Evolutionary conservation across 1,140 invertebrate species (phyloP), one percentile per base, ranked within the genome.

Genomic region (Coelopa frigida): DNA sequence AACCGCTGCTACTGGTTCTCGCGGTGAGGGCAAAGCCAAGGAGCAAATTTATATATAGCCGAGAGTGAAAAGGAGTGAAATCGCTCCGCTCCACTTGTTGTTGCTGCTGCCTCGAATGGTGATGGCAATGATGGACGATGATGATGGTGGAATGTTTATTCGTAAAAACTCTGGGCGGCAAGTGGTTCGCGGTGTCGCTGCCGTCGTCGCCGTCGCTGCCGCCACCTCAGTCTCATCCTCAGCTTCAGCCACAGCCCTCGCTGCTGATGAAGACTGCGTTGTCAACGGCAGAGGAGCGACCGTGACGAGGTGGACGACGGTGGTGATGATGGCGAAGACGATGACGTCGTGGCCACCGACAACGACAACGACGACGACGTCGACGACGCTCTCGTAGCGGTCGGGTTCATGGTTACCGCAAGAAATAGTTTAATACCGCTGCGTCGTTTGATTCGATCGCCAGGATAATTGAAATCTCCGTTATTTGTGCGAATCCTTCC

Each of bases 1-100:
- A 67, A 67, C 64, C 64, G 56, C 64, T 67, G 64, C 63, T 64
- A 64, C 64, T 67, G 64, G 64, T 67, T 67, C 61, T 60, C 63
- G 64, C 58, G 64, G 63, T 68, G 59, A 68, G 55, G 60, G 59
- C 59, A 60, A 66, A 66, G 62, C 62, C 59, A 65, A 59, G 51
- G 50, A 54, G 60, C 56, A 65, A 50, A 59, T n/a, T n/a, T n/a
- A n/a, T n/a, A n/a, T n/a, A n/a, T n/a, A n/a, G n/a, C n/a, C 17
- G 21, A 41, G 33, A 31, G 48, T 39, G 41, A 47, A 35, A 12
- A 44, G 39, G 24, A 54, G 52, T 43, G 44, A 46, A 49, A 36
- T 35, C 31, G 39, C 40, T 44, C 43, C 46, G 46, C 42, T 26
- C 31, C n/a, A 6, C 33, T 49, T 40, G 49, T 41, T 42, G 43